Conservation (phyloP, 2,797 vertebrate genomes). For the Sebastes elongatus region DNA sequence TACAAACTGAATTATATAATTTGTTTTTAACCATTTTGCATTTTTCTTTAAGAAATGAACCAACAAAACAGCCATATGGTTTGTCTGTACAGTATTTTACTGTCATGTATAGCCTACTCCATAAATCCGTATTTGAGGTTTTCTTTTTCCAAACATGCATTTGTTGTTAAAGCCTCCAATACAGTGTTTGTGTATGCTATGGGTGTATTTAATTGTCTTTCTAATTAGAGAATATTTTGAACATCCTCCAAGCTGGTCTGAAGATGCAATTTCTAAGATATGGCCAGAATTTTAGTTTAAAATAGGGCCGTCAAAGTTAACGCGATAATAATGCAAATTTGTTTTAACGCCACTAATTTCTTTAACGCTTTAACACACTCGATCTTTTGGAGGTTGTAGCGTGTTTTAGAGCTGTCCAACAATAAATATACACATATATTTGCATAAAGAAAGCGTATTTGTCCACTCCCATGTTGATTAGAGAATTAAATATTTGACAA, state of each 20-base stretch:
- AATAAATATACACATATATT: no score
- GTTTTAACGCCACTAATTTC: no score
- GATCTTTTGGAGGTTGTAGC: no score
- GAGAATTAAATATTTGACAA: no score
- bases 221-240: not conserved
- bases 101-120: not conserved
- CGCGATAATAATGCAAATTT: no score
- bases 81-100: not conserved
- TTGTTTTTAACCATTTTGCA: not conserved
- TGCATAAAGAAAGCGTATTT: no score
- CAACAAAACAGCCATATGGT: not conserved
- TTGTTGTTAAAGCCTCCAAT: not conserved
- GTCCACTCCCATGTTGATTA: no score
- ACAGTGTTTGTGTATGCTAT: not conserved
- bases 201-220: not conserved
- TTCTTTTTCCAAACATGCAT: not conserved
- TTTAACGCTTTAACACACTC: no score
- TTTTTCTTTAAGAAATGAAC: not conserved
- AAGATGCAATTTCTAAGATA: not conserved
- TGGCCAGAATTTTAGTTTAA: not conserved
- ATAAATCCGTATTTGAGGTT: not conserved
- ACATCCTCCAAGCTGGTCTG: not conserved
- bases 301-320: not conserved
- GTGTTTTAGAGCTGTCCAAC: no score
- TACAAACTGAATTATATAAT: constrained; percentile 11